These are phyloP conservation scores for Oreotrochilus melanogaster DNA, from an alignment of 2,113 vertebrate species.

Conservation along the genomic window DNA sequence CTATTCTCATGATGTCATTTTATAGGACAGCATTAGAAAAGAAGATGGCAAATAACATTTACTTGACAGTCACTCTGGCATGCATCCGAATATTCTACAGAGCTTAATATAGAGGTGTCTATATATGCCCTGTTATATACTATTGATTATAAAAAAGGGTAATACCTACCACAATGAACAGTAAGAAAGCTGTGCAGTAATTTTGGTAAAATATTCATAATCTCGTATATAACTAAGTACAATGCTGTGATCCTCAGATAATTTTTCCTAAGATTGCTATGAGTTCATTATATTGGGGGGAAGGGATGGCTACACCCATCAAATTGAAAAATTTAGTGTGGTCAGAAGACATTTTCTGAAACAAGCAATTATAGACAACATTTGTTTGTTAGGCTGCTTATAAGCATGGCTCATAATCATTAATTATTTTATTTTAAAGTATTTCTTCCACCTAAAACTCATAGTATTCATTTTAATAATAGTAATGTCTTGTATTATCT, in stretches of 20 bases:
- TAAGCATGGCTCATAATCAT: neutral
- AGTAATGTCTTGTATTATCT: neutral
- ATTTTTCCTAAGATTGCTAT: neutral
- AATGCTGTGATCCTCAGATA: neutral
- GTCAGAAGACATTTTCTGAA: neutral
- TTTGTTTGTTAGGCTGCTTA: neutral
- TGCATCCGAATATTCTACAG: slow-evolving; percentile 15
- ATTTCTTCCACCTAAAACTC: neutral
- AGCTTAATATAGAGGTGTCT: neutral
- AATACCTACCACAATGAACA: neutral
- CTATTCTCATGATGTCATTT: neutral
- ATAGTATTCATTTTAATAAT: neutral
- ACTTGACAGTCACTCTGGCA: neutral
- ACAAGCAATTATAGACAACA: neutral
- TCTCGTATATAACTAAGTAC: neutral
- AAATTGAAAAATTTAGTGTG: neutral
- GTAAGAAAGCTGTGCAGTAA: neutral
- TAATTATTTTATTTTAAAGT: neutral
- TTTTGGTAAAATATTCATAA: neutral
- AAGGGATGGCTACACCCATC: neutral
- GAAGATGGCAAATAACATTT: slow-evolving; percentile 13
- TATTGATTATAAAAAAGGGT: neutral
- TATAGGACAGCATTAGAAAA: neutral
- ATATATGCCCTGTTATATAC: neutral
- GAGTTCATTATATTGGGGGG: neutral